Conservation (phyloP, 2,797 vertebrate genomes). For the Mastacembelus armatus region DNA sequence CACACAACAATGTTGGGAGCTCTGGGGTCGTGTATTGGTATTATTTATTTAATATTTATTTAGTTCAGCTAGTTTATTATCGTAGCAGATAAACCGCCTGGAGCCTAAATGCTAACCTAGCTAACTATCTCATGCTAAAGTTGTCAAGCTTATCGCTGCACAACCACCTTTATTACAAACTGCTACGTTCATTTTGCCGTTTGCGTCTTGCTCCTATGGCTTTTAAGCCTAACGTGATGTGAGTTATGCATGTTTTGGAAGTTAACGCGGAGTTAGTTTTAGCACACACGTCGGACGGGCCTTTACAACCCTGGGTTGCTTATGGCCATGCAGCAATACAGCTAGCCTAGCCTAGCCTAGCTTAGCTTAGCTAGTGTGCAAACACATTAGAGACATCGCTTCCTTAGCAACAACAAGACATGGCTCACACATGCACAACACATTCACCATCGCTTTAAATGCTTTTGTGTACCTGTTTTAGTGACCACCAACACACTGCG, state of each 20-base stretch:
- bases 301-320: not conserved
- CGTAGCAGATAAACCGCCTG: not conserved
- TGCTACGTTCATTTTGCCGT: fast-evolving
- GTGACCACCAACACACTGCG: slow-evolving; percentile 61
- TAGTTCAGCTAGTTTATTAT: not conserved
- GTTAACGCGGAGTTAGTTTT: slow-evolving; percentile 9
- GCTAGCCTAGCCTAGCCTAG: slow-evolving; percentile 49
- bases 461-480: slow-evolving; percentile 70
- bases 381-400: not conserved
- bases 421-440: fast-evolving
- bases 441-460: fast-evolving
- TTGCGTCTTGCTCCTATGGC: fast-evolving
- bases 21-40: too few species aligned
- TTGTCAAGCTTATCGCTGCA: not conserved
- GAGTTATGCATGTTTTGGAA: not conserved
- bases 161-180: not conserved
- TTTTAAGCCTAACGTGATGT: fast-evolving
- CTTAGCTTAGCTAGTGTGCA: slow-evolving; percentile 21
- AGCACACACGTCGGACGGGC: slow-evolving; percentile 34
- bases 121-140: not conserved
- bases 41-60: not conserved
- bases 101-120: slow-evolving; percentile 21
- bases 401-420: not conserved
- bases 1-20: too few species aligned
- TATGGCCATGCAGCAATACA: slow-evolving; percentile 36